Conservation (phyloP, 2,888 invertebrate genomes). For the Hedya salicella region DNA sequence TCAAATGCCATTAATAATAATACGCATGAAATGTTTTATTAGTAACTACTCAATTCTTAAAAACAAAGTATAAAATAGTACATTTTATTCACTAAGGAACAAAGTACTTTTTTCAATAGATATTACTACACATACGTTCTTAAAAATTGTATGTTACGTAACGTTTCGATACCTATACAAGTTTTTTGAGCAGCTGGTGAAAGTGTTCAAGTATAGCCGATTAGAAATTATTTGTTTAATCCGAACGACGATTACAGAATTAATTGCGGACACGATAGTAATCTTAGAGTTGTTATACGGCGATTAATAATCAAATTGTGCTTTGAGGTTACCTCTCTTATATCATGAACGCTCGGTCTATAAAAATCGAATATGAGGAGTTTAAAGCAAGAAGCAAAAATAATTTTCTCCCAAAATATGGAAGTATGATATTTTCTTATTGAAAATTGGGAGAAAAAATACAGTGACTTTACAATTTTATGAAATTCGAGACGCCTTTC, state of each 20-base stretch:
- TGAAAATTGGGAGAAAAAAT: too few species aligned
- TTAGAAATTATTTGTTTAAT: slow-evolving; percentile 41
- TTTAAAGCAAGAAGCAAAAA: too few species aligned
- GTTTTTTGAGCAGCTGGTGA: slow-evolving; percentile 31
- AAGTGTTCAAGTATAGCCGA: slow-evolving; percentile 29
- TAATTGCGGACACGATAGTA: slow-evolving; percentile 34
- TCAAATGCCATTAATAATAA: slow-evolving; percentile 19
- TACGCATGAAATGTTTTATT: slow-evolving; percentile 2
- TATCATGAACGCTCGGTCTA: background rate
- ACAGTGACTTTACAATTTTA: too few species aligned
- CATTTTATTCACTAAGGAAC: background rate
- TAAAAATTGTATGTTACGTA: slow-evolving; percentile 13
- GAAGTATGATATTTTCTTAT: too few species aligned
- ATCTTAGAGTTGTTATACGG: slow-evolving; percentile 20
- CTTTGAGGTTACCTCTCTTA: slow-evolving; percentile 9
- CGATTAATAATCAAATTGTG: slow-evolving; percentile 15
- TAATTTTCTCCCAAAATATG: too few species aligned
- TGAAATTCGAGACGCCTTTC: too few species aligned
- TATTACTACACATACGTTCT: too few species aligned
- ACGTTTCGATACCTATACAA: slow-evolving; percentile 4
- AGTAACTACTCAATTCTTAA: background rate
- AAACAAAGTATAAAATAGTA: background rate
- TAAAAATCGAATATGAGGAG: too few species aligned
- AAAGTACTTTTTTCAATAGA: background rate
- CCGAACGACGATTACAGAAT: slow-evolving; percentile 21